Evolutionary conservation across 2,888 invertebrate species (phyloP).

Genomic region (Cyaniris semiargus): DNA sequence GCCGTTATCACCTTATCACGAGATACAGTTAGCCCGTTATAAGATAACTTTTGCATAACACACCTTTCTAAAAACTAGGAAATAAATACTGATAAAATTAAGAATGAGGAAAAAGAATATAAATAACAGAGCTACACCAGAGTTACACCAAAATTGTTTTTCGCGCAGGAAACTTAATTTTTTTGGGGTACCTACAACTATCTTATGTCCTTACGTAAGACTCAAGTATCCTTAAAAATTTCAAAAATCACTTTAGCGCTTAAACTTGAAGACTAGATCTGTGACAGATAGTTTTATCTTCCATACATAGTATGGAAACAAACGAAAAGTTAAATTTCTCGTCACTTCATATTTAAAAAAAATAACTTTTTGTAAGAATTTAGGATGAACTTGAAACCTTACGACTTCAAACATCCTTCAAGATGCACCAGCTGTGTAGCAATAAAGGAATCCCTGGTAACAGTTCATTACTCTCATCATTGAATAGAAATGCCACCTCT

Average conservation of each 20-base stretch:
- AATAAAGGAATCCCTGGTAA: background rate
- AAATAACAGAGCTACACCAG: too few species aligned
- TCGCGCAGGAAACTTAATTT: background rate
- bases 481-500: background rate
- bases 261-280: too few species aligned
- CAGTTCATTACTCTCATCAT: background rate
- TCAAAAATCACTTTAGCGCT: too few species aligned
- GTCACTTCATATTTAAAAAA: background rate
- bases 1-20: conserved; percentile 9
- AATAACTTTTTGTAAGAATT: background rate
- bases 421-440: background rate
- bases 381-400: background rate
- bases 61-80: background rate
- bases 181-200: background rate
- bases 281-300: too few species aligned
- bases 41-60: conserved; percentile 9
- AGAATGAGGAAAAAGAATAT: background rate
- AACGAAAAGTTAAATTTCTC: too few species aligned
- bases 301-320: too few species aligned
- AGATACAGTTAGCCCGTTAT: background rate
- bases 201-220: too few species aligned
- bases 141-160: background rate
- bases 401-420: background rate
- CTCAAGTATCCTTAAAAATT: too few species aligned
- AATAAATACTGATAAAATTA: background rate